These are phyloP conservation scores for Gallinago paraguaiae DNA, from an alignment of 2,113 vertebrate species.

Conservation along the genomic window DNA sequence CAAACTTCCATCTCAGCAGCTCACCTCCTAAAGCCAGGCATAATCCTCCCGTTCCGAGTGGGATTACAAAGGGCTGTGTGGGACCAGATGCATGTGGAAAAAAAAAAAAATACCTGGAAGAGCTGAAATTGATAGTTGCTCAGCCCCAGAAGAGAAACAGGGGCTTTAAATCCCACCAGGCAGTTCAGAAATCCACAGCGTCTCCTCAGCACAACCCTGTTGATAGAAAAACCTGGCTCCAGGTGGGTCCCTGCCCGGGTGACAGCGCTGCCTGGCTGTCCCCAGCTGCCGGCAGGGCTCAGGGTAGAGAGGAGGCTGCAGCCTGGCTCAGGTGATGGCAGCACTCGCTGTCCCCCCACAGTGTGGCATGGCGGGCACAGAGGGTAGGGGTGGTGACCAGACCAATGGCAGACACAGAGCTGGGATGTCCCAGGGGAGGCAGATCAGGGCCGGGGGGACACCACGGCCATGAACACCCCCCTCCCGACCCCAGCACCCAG, in stretches of 20 bases:
- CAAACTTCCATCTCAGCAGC: not conserved
- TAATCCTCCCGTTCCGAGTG: not conserved
- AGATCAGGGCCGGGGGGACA: not conserved
- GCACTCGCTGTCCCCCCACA: accelerated
- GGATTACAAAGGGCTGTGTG: not conserved
- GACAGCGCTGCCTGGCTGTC: not conserved
- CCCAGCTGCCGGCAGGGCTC: not conserved
- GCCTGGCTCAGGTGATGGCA: accelerated
- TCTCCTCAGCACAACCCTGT: not conserved
- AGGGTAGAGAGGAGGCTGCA: not conserved
- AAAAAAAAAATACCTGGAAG: not conserved
- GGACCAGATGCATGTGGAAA: not conserved
- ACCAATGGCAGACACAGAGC: not conserved
- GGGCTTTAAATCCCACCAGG: not conserved
- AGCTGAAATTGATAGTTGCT: not conserved
- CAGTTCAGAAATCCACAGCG: not conserved
- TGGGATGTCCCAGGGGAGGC: not conserved
- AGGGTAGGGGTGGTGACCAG: not conserved
- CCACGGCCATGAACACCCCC: accelerated
- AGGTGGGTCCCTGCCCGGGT: not conserved
- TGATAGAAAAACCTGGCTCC: not conserved
- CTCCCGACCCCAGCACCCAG: not conserved
- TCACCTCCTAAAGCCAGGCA: not conserved
- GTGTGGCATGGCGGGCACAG: not conserved
- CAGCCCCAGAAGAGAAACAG: not conserved